Evolutionary conservation across 2,113 vertebrate genomes (phyloP), one percentile per base, ranked within the genome.

Genomic region (Eurystomus gularis): DNA sequence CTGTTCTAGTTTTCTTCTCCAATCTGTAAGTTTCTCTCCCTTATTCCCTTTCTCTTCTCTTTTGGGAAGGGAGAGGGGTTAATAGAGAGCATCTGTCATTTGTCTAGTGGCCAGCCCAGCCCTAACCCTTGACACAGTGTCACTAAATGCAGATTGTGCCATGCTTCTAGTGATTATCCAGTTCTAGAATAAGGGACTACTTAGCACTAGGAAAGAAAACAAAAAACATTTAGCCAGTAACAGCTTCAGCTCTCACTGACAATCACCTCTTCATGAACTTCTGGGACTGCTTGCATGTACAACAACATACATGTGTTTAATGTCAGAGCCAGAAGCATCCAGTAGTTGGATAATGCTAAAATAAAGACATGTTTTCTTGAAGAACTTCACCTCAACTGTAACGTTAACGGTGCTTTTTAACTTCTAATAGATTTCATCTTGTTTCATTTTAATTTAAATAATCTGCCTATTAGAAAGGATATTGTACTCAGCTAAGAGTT

Each of bases 271-370:
- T 51, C 20, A 15, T 14, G 9, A 75, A 83, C 40, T 20, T 60
- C 52, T 91, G 13, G 9, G 29, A 55, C 16, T 55, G 48, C 25
- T 12, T 51, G 55, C 23, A 54, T 4, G 31, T n/a, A n/a, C n/a
- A 55, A 29, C 1, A n/a, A 16, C 3, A 11, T 28, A 7, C 8
- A 4, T 3, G 5, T 46, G 16, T 55, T 66, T 66, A 49, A 66
- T 11, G n/a, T 14, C 11, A 4, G 20, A 77, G 35, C 31, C 8
- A 48, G 46, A 78, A 15, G 8, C 9, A 88, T 13, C 0, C 0
- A 17, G 86, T 46, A 90, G 25, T 54, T 78, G 26, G n/a, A 76
- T 9, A 72, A 77, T 2, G 2, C 12, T 31, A 52, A 82, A 85
- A 90, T 23, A 83, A 70, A 88, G 58, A n/a, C 9, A 37, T 46